Conservation (phyloP, 2,888 invertebrate species). For the Papilio protenor region DNA sequence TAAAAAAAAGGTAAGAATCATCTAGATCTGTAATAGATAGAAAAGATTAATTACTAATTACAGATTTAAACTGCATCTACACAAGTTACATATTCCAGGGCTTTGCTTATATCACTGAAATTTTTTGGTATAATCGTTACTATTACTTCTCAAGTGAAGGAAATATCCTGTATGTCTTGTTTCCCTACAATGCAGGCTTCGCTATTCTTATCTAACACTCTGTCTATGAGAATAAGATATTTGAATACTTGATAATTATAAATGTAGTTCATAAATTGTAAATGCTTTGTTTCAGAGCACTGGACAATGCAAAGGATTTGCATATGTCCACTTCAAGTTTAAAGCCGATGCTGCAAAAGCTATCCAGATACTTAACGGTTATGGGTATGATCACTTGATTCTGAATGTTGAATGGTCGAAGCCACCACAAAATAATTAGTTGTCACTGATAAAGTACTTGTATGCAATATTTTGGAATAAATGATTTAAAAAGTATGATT, state of each 20-base stretch:
- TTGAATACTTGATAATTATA: background rate
- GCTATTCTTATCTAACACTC: background rate
- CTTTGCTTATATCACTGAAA: background rate
- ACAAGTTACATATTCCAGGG: background rate
- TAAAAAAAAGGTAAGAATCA: background rate
- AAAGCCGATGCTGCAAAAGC: conserved; percentile 96
- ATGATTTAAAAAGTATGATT: conserved; percentile 2
- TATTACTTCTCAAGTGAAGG: background rate
- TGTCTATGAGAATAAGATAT: background rate
- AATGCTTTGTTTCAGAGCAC: conserved; percentile 82
- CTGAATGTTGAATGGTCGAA: conserved; percentile 99
- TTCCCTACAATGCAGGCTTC: background rate
- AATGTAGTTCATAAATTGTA: background rate
- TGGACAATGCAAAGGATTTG: conserved; percentile 97
- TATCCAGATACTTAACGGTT: conserved; percentile 94
- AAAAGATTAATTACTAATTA: background rate
- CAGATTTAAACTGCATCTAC: background rate
- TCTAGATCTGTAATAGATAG: background rate
- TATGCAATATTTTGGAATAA: conserved; percentile 44
- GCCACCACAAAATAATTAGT: conserved; percentile 85
- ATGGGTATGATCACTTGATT: conserved; percentile 99
- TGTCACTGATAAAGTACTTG: conserved; percentile 16
- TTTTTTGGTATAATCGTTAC: background rate
- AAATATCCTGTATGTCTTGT: background rate
- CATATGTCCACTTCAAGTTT: conserved; percentile 98